Evolutionary conservation across 2,113 vertebrate species (phyloP).

Genomic region (Fulmarus glacialis): DNA sequence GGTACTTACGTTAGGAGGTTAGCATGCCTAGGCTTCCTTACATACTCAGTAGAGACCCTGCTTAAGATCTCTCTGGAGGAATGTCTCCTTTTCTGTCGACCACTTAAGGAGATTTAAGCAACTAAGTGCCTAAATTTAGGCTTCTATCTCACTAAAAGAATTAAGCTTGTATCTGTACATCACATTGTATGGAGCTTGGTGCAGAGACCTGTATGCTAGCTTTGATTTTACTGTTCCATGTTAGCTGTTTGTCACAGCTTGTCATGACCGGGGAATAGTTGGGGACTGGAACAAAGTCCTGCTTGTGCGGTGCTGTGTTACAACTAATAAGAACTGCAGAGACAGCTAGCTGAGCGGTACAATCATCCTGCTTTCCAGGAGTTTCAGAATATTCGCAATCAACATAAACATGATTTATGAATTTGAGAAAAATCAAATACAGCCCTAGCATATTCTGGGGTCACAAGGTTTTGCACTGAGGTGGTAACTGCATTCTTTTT

Average conservation of each 20-base stretch:
- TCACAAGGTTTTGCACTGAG: not conserved
- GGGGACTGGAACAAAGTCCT: not conserved
- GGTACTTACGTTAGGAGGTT: not conserved
- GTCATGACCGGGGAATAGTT: fast-evolving
- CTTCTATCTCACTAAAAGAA: not conserved
- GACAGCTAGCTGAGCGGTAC: not conserved
- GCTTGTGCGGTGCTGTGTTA: not conserved
- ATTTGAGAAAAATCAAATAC: not conserved
- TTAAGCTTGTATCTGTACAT: not conserved
- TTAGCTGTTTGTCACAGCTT: fast-evolving
- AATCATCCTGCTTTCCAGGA: not conserved
- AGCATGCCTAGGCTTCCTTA: not conserved
- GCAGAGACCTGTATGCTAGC: not conserved
- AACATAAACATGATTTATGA: not conserved
- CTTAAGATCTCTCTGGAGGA: not conserved
- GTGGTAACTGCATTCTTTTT: not conserved
- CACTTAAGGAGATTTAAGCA: not conserved
- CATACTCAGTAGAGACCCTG: not conserved
- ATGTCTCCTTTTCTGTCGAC: not conserved
- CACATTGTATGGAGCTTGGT: not conserved
- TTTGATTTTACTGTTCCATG: not conserved
- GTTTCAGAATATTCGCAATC: not conserved
- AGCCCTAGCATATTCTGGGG: not conserved
- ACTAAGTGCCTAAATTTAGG: not conserved
- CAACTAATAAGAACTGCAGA: not conserved